Evolutionary conservation across 1,140 invertebrate genomes (phyloP).

Genomic region (Asobara japonica): DNA sequence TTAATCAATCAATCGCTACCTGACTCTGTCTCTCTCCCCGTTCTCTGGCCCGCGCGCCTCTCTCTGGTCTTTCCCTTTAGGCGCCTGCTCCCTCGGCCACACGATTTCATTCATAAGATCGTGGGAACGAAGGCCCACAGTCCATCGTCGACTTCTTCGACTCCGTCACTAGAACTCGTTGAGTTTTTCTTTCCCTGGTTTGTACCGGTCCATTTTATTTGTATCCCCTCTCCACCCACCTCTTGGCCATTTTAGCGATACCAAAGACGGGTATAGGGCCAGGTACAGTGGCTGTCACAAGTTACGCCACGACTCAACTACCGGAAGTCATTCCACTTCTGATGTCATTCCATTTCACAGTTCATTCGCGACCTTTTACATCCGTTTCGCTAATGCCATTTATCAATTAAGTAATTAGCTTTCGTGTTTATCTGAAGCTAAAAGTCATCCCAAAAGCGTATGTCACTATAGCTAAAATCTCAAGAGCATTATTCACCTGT

Average conservation of each 20-base stretch:
- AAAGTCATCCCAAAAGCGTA: not conserved
- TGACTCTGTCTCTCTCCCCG: not conserved
- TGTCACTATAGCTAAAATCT: too few relatives aligned
- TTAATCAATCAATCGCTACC: too few relatives aligned
- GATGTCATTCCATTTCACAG: slow-evolving; percentile 31
- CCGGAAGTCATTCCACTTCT: slow-evolving; percentile 26
- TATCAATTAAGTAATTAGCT: not conserved
- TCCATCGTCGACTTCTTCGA: slow-evolving; percentile 30
- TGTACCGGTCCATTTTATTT: slow-evolving; percentile 22
- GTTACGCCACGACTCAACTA: slow-evolving; percentile 48
- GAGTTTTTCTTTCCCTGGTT: slow-evolving; percentile 25
- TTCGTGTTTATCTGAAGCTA: not conserved
- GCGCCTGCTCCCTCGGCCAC: slow-evolving; percentile 51
- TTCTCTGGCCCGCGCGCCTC: not conserved
- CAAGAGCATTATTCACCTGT: not conserved
- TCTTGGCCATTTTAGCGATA: slow-evolving; percentile 14
- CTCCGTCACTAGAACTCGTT: slow-evolving; percentile 29
- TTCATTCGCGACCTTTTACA: slow-evolving; percentile 19
- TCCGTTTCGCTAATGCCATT: slow-evolving; percentile 9
- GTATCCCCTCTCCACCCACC: slow-evolving; percentile 16
- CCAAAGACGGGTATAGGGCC: not conserved
- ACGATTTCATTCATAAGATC: slow-evolving; percentile 69
- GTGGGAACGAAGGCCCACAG: slow-evolving; percentile 61
- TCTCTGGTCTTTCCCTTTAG: slow-evolving; percentile 40
- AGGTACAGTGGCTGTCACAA: slow-evolving; percentile 59